Percentiles rank a stretch among this genome's conserved stretches.
phyloP scores from a whole-genome alignment of 37 sponge, comb jelly and placozoan species.

The Ephydatia muelleri region DNA sequence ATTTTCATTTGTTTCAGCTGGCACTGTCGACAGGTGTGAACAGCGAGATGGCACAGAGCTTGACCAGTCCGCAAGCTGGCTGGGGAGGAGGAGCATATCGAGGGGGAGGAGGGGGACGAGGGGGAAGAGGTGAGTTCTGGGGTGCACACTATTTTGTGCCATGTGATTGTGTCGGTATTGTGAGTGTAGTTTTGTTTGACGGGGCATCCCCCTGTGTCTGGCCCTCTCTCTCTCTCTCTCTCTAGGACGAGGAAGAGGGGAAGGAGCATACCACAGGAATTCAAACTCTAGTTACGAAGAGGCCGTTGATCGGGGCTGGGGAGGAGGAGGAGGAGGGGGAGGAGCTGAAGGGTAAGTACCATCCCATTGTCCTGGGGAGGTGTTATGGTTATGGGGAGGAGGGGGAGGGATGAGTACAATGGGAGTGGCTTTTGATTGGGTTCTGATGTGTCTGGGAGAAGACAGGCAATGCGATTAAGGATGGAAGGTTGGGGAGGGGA shows the following conservation, averaged over 20 bases:
- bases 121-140: conserved; percentile 18
- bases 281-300: conserved; percentile 33
- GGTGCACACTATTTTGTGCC: too few species aligned
- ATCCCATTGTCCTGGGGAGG: not conserved
- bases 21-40: conserved; percentile 58
- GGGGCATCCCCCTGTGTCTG: not conserved
- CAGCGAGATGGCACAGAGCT: conserved; percentile 47
- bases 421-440: too few species aligned
- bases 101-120: conserved; percentile 41
- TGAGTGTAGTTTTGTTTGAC: not conserved
- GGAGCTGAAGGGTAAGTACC: not conserved
- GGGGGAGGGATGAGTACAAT: not conserved
- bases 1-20: conserved; percentile 20
- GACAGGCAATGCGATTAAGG: too few species aligned
- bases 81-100: conserved; percentile 26
- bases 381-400: not conserved
- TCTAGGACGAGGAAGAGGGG: conserved; percentile 35
- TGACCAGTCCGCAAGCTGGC: conserved; percentile 4
- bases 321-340: conserved; percentile 14
- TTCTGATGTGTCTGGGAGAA: too few species aligned
- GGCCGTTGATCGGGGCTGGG: not conserved
- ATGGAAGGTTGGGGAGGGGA: too few species aligned
- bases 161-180: not conserved
- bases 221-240: not conserved
- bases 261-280: conserved; percentile 39